A percentile compares a stretch with the other conserved stretches of the same genome.
These are phyloP conservation scores for Epicauta chinensis DNA, from an alignment of 1,140 invertebrate species.

Conservation along the genomic window DNA sequence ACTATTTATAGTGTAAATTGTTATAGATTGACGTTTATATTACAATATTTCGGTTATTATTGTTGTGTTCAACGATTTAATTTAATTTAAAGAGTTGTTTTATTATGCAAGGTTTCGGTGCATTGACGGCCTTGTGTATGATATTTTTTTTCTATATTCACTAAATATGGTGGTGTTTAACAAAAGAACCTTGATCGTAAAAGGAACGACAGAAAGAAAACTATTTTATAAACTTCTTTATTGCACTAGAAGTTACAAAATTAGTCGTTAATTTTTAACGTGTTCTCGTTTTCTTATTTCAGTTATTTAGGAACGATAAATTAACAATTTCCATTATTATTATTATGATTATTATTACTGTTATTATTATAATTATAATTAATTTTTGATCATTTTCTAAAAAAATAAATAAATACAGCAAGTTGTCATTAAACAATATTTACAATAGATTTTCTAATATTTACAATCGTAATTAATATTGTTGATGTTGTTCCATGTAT, in stretches of 20 bases:
- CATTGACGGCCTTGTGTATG: conserved; percentile 2
- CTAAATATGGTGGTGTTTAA: conserved; percentile 13
- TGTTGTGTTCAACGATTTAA: too few relatives aligned
- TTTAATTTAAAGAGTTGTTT: too few relatives aligned
- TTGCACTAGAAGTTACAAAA: conserved; percentile 14
- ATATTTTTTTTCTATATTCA: not conserved
- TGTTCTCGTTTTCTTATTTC: not conserved
- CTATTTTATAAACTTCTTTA: conserved; percentile 12
- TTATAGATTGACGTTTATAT: not conserved
- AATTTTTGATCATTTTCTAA: too few relatives aligned
- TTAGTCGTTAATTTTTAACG: conserved; percentile 9
- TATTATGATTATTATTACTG: too few relatives aligned
- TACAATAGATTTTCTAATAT: conserved; percentile 3
- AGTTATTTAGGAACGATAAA: conserved; percentile 13
- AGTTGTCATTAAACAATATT: not conserved
- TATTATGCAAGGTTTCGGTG: not conserved
- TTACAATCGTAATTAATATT: conserved; percentile 1
- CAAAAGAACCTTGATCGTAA: conserved; percentile 9
- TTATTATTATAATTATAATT: too few relatives aligned
- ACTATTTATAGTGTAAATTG: conserved; percentile 1
- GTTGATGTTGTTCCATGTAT: conserved; percentile 4
- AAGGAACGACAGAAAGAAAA: conserved; percentile 2
- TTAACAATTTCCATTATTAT: not conserved
- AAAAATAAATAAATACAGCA: conserved; percentile 14
- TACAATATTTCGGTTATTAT: not conserved